These are phyloP conservation scores for Hippocampus comes DNA, from an alignment of 2,113 vertebrate genomes.

Conservation along the genomic window DNA sequence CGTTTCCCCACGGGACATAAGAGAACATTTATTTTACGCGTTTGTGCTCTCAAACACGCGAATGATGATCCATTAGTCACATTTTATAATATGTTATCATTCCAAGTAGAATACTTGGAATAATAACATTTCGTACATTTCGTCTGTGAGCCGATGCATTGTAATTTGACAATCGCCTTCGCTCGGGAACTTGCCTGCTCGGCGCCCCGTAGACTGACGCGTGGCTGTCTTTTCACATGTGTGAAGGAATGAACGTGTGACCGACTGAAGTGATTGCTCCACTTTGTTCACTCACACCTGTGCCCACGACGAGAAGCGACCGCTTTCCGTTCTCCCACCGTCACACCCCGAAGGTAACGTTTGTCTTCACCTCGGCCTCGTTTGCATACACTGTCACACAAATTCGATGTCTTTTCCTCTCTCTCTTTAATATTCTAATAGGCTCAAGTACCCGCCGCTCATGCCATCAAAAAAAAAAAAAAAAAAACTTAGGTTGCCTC, in stretches of 20 bases:
- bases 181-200: background rate
- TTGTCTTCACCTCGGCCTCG: background rate
- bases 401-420: too few relatives aligned
- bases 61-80: too few relatives aligned
- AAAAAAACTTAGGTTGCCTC: too few relatives aligned
- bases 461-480: too few relatives aligned
- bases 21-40: too few relatives aligned
- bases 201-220: background rate
- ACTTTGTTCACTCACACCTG: background rate
- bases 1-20: too few relatives aligned
- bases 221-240: background rate
- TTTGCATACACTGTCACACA: background rate
- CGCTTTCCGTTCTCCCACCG: background rate
- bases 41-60: too few relatives aligned
- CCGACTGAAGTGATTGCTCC: background rate
- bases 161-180: too few relatives aligned
- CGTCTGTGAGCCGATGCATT: too few relatives aligned
- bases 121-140: too few relatives aligned
- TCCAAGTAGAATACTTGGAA: too few relatives aligned
- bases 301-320: background rate
- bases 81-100: too few relatives aligned
- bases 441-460: background rate
- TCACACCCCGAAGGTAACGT: background rate
- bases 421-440: background rate
- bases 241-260: background rate